Evolutionary conservation across 2,113 vertebrate genomes (phyloP).

Genomic region (Phasianus colchicus): DNA sequence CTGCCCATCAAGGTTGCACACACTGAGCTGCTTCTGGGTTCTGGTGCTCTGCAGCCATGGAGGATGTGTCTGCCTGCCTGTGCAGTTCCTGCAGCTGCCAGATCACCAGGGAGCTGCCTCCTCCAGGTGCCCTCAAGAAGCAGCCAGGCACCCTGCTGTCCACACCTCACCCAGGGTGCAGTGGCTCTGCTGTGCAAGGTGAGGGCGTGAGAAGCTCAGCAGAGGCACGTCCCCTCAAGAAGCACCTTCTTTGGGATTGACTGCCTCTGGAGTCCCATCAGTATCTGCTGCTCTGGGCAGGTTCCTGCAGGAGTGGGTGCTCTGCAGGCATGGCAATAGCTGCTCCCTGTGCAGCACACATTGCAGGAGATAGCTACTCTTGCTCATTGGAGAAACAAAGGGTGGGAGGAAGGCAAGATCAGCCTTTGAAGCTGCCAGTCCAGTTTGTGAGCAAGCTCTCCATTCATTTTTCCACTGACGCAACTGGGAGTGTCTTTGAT

Average conservation of each 20-base stretch:
- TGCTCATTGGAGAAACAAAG: not conserved
- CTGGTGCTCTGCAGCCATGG: not conserved
- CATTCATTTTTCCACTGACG: not conserved
- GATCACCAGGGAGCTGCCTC: too few relatives aligned
- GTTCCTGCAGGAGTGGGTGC: not conserved
- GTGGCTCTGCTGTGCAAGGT: not conserved
- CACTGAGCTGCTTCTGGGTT: accelerated
- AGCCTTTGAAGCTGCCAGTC: constrained; percentile 2
- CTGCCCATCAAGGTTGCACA: too few relatives aligned
- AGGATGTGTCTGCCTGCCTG: not conserved
- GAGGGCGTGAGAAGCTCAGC: accelerated
- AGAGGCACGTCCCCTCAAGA: accelerated
- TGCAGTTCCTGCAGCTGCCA: not conserved
- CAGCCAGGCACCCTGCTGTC: not conserved
- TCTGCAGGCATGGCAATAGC: not conserved
- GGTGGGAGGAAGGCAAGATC: not conserved
- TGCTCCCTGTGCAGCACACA: accelerated
- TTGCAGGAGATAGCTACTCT: not conserved
- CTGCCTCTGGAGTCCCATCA: not conserved
- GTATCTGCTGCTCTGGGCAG: not conserved
- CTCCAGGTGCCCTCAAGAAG: not conserved
- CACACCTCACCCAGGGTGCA: not conserved
- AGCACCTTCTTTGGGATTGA: not conserved
- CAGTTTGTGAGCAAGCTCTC: not conserved
- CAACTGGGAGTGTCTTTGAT: not conserved